A percentile compares a stretch with the other conserved stretches of the same genome.
These are phyloP conservation scores for Mesoligia furuncula DNA, from an alignment of 2,888 invertebrate genomes.

Conservation along the genomic window DNA sequence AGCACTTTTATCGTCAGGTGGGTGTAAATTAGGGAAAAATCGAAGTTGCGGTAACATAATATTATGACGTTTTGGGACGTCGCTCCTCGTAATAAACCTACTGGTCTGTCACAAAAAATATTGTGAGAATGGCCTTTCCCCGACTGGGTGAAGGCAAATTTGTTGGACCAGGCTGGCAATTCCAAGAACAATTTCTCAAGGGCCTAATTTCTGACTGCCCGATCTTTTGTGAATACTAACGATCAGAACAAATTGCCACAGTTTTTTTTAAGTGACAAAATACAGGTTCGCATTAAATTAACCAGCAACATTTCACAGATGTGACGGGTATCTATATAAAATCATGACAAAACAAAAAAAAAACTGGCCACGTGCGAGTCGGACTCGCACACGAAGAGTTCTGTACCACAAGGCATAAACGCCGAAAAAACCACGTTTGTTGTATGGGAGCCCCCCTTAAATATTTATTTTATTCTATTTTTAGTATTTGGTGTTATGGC, in stretches of 20 bases:
- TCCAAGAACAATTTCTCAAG: not conserved
- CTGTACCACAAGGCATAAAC: too few relatives aligned
- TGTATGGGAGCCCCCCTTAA: too few relatives aligned
- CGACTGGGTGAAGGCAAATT: not conserved
- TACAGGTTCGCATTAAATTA: not conserved
- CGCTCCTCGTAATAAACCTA: not conserved
- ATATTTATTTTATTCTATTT: too few relatives aligned
- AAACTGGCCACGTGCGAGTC: too few relatives aligned
- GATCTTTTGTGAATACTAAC: not conserved
- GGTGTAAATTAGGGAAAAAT: slow-evolving; percentile 7
- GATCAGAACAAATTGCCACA: not conserved
- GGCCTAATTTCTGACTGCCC: not conserved
- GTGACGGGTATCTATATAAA: not conserved
- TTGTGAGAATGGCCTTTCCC: too few relatives aligned
- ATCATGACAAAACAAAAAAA: not conserved
- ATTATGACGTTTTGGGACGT: not conserved
- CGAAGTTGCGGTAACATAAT: not conserved
- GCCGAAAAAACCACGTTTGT: too few relatives aligned
- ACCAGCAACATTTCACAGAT: not conserved
- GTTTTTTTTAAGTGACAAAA: not conserved
- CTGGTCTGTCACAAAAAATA: not conserved
- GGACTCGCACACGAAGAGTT: too few relatives aligned
- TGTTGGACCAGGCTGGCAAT: not conserved
- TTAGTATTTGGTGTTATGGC: too few relatives aligned
- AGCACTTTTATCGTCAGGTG: slow-evolving; percentile 24